Evolutionary conservation across 2,113 vertebrate genomes (phyloP).

Genomic region (rat (Rattus norvegicus)): DNA sequence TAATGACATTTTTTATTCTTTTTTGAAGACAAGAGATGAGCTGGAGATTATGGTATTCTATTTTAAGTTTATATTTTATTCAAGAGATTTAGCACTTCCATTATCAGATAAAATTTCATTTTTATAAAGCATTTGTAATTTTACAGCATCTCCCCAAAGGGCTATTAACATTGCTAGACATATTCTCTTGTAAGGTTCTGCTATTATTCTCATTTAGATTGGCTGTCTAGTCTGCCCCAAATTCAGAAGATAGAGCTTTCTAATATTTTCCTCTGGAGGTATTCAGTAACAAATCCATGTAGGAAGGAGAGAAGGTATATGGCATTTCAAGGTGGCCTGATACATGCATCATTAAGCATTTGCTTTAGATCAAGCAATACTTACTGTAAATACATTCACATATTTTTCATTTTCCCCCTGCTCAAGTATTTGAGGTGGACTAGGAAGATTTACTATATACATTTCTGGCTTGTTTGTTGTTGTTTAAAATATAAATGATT

Average conservation of each 20-base stretch:
- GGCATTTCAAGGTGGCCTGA: background rate
- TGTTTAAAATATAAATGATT: background rate
- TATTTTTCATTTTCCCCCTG: background rate
- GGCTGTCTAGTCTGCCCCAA: slow-evolving; percentile 7
- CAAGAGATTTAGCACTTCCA: slow-evolving; percentile 40
- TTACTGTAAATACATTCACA: background rate
- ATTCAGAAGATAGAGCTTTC: slow-evolving; percentile 47
- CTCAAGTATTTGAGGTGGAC: background rate
- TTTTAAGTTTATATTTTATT: slow-evolving; percentile 68
- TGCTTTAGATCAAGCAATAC: background rate
- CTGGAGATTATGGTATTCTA: slow-evolving; percentile 39
- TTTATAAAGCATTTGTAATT: slow-evolving; percentile 63
- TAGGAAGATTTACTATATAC: background rate
- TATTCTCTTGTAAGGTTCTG: slow-evolving; percentile 34
- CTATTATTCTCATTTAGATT: slow-evolving; percentile 66
- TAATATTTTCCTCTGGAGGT: slow-evolving; percentile 38
- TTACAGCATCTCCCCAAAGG: slow-evolving; percentile 52
- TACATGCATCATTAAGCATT: background rate
- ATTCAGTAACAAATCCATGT: slow-evolving; percentile 13
- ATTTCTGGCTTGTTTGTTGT: background rate
- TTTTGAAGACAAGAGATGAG: slow-evolving; percentile 18
- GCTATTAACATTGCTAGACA: background rate
- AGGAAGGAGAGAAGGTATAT: background rate
- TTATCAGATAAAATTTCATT: slow-evolving; percentile 59
- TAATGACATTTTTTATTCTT: background rate